Percentiles rank a stretch among this genome's conserved stretches.
Conservation (phyloP, 2,113 vertebrate species). For the Toxotes jaculatrix region DNA sequence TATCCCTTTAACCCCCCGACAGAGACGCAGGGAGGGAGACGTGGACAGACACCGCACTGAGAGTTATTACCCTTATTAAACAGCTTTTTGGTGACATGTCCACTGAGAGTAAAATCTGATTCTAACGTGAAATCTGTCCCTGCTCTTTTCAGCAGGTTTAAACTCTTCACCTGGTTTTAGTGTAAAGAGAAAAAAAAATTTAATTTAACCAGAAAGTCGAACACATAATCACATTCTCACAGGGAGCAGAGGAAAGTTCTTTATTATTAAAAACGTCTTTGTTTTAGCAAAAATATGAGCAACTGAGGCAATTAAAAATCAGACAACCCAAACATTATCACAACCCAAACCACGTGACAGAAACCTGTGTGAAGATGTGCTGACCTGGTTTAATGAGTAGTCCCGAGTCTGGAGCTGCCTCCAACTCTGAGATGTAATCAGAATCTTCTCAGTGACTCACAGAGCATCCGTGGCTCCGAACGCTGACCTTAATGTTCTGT, state of each 20-base stretch:
- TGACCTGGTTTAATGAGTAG: neutral
- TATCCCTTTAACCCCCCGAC: constrained; percentile 53
- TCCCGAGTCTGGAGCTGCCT: no score
- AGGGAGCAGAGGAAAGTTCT: no score
- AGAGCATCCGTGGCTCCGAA: constrained; percentile 3
- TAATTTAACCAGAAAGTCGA: neutral
- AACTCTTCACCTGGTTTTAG: no score
- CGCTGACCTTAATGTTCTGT: constrained; percentile 5
- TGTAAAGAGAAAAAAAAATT: no score
- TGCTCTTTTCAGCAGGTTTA: no score
- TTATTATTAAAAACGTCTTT: no score
- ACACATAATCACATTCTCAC: no score
- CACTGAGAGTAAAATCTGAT: neutral
- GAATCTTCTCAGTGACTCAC: neutral
- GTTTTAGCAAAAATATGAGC: no score
- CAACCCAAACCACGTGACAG: no score
- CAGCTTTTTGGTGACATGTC: neutral
- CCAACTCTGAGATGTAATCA: constrained; percentile 16
- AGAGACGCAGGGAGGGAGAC: constrained; percentile 17
- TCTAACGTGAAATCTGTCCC: no score
- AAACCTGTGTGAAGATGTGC: neutral
- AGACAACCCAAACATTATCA: no score
- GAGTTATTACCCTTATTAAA: constrained; percentile 10
- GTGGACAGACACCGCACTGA: neutral
- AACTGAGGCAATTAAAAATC: no score